Conservation (phyloP, 2,113 vertebrate genomes). For the Uria aalge region DNA sequence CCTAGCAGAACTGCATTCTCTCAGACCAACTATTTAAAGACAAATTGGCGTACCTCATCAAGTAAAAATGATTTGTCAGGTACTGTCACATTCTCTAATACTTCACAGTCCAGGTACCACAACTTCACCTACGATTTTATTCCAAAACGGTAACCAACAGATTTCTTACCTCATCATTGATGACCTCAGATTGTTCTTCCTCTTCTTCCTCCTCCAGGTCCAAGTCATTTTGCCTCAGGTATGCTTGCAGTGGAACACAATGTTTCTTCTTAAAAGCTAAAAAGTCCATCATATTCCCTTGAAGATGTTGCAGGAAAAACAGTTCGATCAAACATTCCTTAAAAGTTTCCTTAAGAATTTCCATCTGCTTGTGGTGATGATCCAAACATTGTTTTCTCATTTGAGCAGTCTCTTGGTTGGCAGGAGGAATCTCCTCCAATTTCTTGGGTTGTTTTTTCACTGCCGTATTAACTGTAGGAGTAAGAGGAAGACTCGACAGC, state of each 20-base stretch:
- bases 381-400: slow-evolving; percentile 93
- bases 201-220: slow-evolving; percentile 96
- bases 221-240: slow-evolving; percentile 93
- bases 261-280: slow-evolving; percentile 95
- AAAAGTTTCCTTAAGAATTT: slow-evolving; percentile 87
- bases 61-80: not conserved
- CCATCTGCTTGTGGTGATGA: slow-evolving; percentile 90
- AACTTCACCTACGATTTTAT: not conserved
- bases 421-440: slow-evolving; percentile 91
- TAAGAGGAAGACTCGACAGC: slow-evolving; percentile 80
- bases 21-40: not conserved
- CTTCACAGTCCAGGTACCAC: not conserved
- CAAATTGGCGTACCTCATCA: not conserved
- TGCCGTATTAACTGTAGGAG: slow-evolving; percentile 65
- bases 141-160: not conserved
- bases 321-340: slow-evolving; percentile 93
- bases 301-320: slow-evolving; percentile 96
- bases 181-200: slow-evolving; percentile 93
- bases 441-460: slow-evolving; percentile 87
- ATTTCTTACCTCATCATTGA: slow-evolving; percentile 92
- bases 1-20: not conserved
- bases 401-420: slow-evolving; percentile 88
- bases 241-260: slow-evolving; percentile 89
- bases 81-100: not conserved
- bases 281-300: slow-evolving; percentile 99